phyloP scores from a whole-genome alignment of 2,888 invertebrate species.

The Pollenia labialis region DNA sequence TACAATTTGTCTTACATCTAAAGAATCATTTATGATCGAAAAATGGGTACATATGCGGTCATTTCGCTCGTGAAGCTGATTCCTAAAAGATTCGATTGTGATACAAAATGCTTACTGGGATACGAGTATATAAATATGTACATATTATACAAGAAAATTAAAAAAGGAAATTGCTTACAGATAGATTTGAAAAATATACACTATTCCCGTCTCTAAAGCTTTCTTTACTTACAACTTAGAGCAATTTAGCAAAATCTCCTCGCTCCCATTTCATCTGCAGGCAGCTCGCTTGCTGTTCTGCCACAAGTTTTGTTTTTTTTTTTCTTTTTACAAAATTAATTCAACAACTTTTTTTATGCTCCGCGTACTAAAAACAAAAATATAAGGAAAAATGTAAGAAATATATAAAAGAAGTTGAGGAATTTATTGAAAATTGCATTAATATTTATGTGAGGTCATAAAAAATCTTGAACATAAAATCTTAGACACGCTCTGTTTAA shows the following conservation, averaged over 20 bases:
- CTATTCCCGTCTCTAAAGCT: slow-evolving; percentile 15
- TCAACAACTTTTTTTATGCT: slow-evolving; percentile 49
- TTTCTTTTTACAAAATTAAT: slow-evolving; percentile 55
- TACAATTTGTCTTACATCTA: no score
- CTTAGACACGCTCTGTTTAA: slow-evolving; percentile 72
- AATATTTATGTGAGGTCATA: slow-evolving; percentile 68
- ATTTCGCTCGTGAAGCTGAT: no score
- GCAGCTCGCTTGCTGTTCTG: slow-evolving; percentile 16
- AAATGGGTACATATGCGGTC: no score
- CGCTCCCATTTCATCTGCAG: not conserved
- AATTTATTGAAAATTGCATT: slow-evolving; percentile 69
- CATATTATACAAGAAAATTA: slow-evolving; percentile 57
- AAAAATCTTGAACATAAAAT: slow-evolving; percentile 67
- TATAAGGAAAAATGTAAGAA: slow-evolving; percentile 7
- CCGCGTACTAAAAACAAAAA: slow-evolving; percentile 8
- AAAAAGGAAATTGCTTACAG: slow-evolving; percentile 69
- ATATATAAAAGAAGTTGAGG: slow-evolving; percentile 46
- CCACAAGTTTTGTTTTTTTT: slow-evolving; percentile 39
- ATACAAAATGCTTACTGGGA: no score
- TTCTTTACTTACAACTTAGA: slow-evolving; percentile 11
- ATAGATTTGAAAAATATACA: slow-evolving; percentile 43
- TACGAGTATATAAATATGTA: not conserved
- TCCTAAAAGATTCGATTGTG: no score
- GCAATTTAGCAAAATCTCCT: not conserved
- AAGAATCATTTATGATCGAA: no score